Conservation (phyloP, 1,140 invertebrate genomes). For the Halotydeus destructor region DNA sequence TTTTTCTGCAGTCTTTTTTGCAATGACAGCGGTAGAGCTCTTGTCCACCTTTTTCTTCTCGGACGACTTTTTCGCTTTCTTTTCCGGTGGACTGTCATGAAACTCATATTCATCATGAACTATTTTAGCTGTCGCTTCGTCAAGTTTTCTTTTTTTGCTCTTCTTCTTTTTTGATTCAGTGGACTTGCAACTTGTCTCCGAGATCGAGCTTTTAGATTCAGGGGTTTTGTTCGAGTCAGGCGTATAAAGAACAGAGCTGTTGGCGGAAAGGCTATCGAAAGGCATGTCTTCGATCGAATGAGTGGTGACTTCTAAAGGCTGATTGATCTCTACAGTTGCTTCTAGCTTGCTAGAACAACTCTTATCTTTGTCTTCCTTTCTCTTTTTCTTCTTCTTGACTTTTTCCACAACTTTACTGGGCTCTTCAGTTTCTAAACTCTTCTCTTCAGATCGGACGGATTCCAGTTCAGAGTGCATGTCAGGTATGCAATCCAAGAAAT, state of each 20-base stretch:
- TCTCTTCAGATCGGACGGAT: not conserved
- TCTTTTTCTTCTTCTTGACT: constrained; percentile 2
- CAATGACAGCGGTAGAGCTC: not conserved
- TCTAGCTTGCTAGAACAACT: not conserved
- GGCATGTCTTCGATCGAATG: not conserved
- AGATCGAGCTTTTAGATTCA: not conserved
- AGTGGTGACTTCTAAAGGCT: not conserved
- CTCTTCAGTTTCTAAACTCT: not conserved
- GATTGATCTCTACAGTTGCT: not conserved
- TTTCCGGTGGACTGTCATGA: constrained; percentile 4
- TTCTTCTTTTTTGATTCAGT: not conserved
- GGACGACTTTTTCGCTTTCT: not conserved
- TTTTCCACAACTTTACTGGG: not conserved
- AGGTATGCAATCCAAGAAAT: not conserved
- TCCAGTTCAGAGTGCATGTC: not conserved
- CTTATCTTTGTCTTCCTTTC: not conserved
- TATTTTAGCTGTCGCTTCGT: constrained; percentile 14
- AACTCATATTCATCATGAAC: constrained; percentile 10
- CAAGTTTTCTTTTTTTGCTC: not conserved
- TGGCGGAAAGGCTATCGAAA: constrained; percentile 6
- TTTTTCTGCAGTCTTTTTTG: not conserved
- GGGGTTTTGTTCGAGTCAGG: not conserved
- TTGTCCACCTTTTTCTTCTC: not conserved
- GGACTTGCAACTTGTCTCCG: not conserved
- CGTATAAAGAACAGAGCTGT: constrained; percentile 3